phyloP scores from a whole-genome alignment of 2,888 invertebrate genomes.

The Poecilus cupreus region DNA sequence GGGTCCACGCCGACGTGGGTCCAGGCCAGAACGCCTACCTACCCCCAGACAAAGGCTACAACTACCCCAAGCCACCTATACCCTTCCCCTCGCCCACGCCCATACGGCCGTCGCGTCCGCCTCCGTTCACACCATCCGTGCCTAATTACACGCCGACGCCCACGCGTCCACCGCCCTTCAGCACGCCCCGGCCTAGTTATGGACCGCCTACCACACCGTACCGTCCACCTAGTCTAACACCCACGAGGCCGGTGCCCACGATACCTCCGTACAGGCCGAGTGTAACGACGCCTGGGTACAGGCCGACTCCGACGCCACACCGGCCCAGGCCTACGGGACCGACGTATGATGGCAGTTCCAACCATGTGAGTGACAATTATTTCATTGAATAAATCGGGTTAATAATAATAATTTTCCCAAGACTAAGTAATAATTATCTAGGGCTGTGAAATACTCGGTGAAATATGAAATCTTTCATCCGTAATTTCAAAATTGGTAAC shows the following conservation, averaged over 20 bases:
- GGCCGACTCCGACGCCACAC: not conserved
- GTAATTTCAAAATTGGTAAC: too few relatives aligned
- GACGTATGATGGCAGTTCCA: not conserved
- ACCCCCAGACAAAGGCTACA: slow-evolving; percentile 84
- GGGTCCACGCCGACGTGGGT: slow-evolving; percentile 74
- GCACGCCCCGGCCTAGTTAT: slow-evolving; percentile 58
- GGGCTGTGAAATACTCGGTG: too few relatives aligned
- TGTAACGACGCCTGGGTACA: not conserved
- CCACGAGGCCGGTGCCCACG: slow-evolving; percentile 42
- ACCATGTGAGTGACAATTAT: not conserved
- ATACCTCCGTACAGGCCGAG: slow-evolving; percentile 35
- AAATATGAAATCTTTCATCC: too few relatives aligned
- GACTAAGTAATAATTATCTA: too few relatives aligned
- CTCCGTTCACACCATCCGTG: slow-evolving; percentile 62
- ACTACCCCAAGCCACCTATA: slow-evolving; percentile 80
- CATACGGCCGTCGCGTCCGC: slow-evolving; percentile 63
- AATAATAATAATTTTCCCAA: too few relatives aligned
- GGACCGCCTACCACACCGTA: slow-evolving; percentile 60
- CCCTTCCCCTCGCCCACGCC: slow-evolving; percentile 75
- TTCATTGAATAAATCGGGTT: too few relatives aligned
- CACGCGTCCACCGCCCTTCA: slow-evolving; percentile 52
- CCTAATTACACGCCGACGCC: slow-evolving; percentile 52
- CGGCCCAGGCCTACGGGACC: slow-evolving; percentile 10
- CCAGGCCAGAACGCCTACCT: slow-evolving; percentile 85
- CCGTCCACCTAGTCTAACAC: slow-evolving; percentile 58